Base-by-base conservation (phyloP, 2,797 vertebrate species). In the Menidia menidia region DNA sequence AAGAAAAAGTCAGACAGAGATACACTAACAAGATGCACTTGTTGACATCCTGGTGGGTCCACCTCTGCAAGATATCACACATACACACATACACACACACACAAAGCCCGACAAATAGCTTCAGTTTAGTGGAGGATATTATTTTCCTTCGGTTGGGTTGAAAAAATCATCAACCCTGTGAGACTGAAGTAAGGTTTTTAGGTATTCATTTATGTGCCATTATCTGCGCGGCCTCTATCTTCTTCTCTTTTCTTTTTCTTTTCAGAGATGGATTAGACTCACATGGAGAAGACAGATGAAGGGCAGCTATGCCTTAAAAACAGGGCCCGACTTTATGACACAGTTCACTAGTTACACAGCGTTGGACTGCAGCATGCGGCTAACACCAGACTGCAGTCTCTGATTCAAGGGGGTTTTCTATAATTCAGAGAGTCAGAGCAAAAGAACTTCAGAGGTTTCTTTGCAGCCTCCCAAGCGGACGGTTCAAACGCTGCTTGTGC, bases 401-500 rank as follows among this genome's bases (percentile, higher is more conserved):
- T 60, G 77, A 87, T 87, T 84, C 82, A 81, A 88, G 84, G 71
- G 25, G 71, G 43, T 65, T 86, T 85, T 89, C 79, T 84, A 86
- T 89, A 84, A 90, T 89, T 91, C 81, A 89, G 52, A 73, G 71
- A 85, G 80, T 85, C 80, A 83, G 80, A 88, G 75, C 67, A 76
- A 82, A 68, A 78, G 44, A 86, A 89, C 87, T 90, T 90, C 87
- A 87, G 79, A 88, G 79, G 84, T 58, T 86, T 80, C 73, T 85
- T 84, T 73, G 64, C 73, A 73, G 73, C 71, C 64, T 88, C 81
- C 76, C 33, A 25, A 11, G 71, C 74, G 82, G 79, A 76, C 60
- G 72, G 83, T 84, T 90, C 85, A 87, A 85, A 87, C 69, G 25
- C 48, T 50, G 45, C 61, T 13, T 43, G 61, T 67, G 73, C 75